Percentiles rank a stretch among this genome's conserved stretches.
Evolutionary conservation across 2,888 invertebrate species (phyloP).

Genomic region (Steromphala cineraria): DNA sequence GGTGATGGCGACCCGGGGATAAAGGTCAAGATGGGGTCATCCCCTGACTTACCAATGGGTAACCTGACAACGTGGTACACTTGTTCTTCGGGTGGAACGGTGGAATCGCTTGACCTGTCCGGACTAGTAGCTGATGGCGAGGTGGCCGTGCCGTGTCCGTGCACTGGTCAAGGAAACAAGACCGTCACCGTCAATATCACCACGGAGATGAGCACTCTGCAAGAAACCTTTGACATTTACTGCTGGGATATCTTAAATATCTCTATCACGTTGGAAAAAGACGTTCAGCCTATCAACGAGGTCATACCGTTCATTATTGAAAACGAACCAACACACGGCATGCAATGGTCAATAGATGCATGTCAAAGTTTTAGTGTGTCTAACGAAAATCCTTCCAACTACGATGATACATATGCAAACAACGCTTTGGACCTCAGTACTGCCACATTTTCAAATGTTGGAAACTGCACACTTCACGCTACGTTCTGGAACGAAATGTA

Average conservation of each 20-base stretch:
- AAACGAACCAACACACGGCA: not conserved
- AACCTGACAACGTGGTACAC: not conserved
- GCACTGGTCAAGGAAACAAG: not conserved
- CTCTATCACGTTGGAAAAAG: not conserved
- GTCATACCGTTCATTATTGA: not conserved
- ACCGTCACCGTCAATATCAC: constrained; percentile 4
- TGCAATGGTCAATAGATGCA: not conserved
- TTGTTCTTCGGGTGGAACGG: not conserved
- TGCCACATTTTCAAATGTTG: not conserved
- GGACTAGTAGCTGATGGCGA: not conserved
- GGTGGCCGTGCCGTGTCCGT: not conserved
- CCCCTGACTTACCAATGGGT: not conserved
- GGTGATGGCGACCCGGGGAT: not conserved
- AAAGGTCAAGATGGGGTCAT: not conserved
- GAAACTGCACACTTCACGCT: constrained; percentile 3
- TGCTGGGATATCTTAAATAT: constrained; percentile 10
- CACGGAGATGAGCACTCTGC: not conserved
- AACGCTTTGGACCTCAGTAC: not conserved
- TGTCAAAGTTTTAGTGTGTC: not conserved
- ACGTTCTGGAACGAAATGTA: constrained; percentile 15
- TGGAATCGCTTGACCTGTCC: not conserved
- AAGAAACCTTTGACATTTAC: not conserved
- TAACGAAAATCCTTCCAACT: not conserved
- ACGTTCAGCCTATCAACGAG: constrained; percentile 1
- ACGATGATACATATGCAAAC: not conserved